Evolutionary conservation across 2,113 vertebrate genomes (phyloP), one percentile per base, ranked within the genome.

Genomic region (Struthidea cinerea): DNA sequence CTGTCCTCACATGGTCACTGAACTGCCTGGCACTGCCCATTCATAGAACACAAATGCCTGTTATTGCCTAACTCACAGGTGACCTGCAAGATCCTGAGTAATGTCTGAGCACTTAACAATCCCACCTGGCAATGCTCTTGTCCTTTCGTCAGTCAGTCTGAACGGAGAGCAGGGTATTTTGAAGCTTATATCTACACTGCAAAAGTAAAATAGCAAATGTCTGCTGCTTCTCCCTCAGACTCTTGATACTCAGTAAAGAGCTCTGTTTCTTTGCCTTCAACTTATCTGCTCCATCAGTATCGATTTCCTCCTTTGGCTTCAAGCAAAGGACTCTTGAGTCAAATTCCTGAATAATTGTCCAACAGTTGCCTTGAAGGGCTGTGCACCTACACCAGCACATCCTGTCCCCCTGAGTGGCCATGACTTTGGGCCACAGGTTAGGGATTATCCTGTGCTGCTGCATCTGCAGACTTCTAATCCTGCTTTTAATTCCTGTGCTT

Each of bases 1-100:
- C 17, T 7, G 1, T 46, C 28, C 20, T 65, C 30, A 24, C 49
- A 5, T 2, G 44, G 42, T 5, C 10, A 0, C 33, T 2, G 15
- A 44, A 24, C 56, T 56, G 70, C 19, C 53, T 56, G 74, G 71
- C 63, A 78, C 55, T 57, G 16, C 26, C 33, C 39, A 9, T 32
- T 37, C 39, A 18, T 50, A 46, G 65, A 91, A 8, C 76, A 56
- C 18, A 37, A 76, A 50, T 65, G 27, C 79, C 59, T 84, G 46
- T 24, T 14, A 18, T 12, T 55, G 46, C 14, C 35, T 65, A 6
- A 42, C 27, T 65, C 26, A 3, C 49, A 76, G 46, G n/a, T 73
- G 82, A 57, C 28, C 59, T 50, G 42, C 47, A 65, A 69, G 13
- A 9, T 27, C 30, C 30, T 78, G 52, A 52, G 8, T 35, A 12